Evolutionary conservation across 2,113 vertebrate species (phyloP).

Genomic region (Oryzias curvinotus): DNA sequence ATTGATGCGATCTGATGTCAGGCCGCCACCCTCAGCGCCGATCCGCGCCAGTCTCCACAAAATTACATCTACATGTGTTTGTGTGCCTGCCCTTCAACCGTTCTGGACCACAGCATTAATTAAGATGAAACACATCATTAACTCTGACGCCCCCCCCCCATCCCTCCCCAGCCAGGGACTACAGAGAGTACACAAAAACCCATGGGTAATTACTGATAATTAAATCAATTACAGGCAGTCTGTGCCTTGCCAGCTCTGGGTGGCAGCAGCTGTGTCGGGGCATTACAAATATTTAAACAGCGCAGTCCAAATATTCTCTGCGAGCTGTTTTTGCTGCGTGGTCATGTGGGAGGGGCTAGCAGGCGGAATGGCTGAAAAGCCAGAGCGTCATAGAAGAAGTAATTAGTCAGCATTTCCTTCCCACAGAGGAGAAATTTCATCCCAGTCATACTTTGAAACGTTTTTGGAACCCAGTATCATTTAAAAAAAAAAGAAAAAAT

Average conservation of each 20-base stretch:
- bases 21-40: slow-evolving; percentile 58
- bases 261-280: slow-evolving; percentile 77
- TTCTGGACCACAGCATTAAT: slow-evolving; percentile 74
- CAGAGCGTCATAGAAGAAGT: slow-evolving; percentile 68
- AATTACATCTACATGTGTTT: slow-evolving; percentile 73
- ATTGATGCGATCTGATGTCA: slow-evolving; percentile 37
- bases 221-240: slow-evolving; percentile 92
- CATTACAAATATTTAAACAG: slow-evolving; percentile 88
- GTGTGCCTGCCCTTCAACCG: slow-evolving; percentile 68
- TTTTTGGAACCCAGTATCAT: slow-evolving; percentile 75
- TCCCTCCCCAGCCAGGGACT: slow-evolving; percentile 64
- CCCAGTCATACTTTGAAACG: slow-evolving; percentile 79
- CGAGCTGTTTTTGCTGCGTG: slow-evolving; percentile 40
- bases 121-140: slow-evolving; percentile 82
- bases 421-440: slow-evolving; percentile 84
- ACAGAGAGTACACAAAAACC: slow-evolving; percentile 79
- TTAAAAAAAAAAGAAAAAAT: slow-evolving; percentile 50
- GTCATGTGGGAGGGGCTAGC: background rate
- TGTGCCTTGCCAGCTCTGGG: slow-evolving; percentile 75
- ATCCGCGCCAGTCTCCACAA: slow-evolving; percentile 60
- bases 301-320: slow-evolving; percentile 79
- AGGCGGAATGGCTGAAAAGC: slow-evolving; percentile 72
- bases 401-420: slow-evolving; percentile 79
- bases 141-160: slow-evolving; percentile 63
- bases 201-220: slow-evolving; percentile 95